phyloP scores from a whole-genome alignment of 2,113 vertebrate species.

The Thermophis baileyi region DNA sequence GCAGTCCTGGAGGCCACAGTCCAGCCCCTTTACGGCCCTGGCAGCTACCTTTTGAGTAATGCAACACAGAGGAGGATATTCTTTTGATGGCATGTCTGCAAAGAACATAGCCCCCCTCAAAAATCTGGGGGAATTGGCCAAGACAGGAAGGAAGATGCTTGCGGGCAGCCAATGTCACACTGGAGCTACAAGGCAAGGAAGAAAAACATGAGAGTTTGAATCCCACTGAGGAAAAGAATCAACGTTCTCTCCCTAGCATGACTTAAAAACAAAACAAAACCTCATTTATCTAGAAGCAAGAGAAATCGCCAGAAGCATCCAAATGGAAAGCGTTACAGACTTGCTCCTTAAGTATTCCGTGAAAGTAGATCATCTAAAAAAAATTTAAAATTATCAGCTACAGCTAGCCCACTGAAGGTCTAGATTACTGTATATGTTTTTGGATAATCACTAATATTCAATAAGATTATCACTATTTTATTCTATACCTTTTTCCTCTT shows the following conservation, averaged over 20 bases:
- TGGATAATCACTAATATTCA: neutral
- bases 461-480: neutral
- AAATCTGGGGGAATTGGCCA: neutral
- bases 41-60: neutral
- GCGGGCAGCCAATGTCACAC: neutral
- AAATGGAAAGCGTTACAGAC: neutral
- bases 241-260: neutral
- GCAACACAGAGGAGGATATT: neutral
- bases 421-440: neutral
- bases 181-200: neutral
- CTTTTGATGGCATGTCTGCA: neutral
- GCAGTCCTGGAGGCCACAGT: neutral
- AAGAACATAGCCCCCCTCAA: too few relatives aligned
- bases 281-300: neutral
- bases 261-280: neutral
- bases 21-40: neutral
- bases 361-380: neutral
- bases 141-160: neutral
- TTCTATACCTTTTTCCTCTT: neutral
- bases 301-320: neutral
- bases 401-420: neutral
- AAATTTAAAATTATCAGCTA: neutral
- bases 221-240: neutral
- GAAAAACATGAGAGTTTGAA: neutral
- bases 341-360: neutral